Evolutionary conservation across 1,140 invertebrate genomes (phyloP).

Genomic region (Caenorhabditis inopinata): DNA sequence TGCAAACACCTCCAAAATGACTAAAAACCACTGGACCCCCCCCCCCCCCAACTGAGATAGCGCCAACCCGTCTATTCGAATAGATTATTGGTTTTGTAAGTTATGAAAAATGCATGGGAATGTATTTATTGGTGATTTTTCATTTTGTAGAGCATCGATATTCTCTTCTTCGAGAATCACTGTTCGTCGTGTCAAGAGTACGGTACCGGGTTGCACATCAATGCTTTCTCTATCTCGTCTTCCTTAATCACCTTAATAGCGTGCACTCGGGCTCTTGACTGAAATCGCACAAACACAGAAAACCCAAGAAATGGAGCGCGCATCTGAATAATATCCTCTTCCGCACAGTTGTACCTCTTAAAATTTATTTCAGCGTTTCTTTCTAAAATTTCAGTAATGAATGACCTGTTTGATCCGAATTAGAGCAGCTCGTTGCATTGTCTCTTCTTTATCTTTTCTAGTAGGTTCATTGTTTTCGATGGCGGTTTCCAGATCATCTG

Average conservation of each 20-base stretch:
- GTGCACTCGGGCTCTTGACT: not conserved
- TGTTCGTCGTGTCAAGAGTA: not conserved
- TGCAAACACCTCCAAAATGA: no score
- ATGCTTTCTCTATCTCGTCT: not conserved
- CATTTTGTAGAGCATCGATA: no score
- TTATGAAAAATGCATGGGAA: no score
- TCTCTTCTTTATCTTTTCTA: not conserved
- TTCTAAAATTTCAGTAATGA: not conserved
- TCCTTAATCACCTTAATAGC: not conserved
- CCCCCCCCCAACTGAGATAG: no score
- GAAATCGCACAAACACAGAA: not conserved
- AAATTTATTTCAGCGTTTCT: not conserved
- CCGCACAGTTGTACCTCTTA: not conserved
- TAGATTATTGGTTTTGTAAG: no score
- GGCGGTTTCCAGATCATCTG: not conserved
- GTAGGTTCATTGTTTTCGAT: not conserved
- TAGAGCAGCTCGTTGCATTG: not conserved
- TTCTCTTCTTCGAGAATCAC: no score
- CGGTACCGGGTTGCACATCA: not conserved
- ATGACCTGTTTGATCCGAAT: conserved; percentile 1
- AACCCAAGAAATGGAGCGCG: conserved; percentile 10
- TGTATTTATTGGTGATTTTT: no score
- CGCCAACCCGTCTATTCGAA: no score
- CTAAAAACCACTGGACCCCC: no score
- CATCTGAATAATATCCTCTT: not conserved